Evolutionary conservation across 2,888 invertebrate species (phyloP).

Genomic region (Chrysolina oricalcia): DNA sequence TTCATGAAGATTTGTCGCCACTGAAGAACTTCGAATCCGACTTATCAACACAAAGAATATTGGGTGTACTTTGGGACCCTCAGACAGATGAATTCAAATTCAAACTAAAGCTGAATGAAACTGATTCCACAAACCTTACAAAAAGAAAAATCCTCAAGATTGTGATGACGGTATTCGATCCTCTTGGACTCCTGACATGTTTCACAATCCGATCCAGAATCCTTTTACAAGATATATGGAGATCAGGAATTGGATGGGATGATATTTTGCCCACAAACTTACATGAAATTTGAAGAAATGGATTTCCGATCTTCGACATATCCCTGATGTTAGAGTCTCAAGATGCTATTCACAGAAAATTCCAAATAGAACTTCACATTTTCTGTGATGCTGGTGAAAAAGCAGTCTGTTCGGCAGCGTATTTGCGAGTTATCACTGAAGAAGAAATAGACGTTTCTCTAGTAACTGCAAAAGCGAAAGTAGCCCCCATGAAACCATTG

Average conservation of each 20-base stretch:
- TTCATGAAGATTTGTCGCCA: constrained; percentile 5
- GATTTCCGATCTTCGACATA: background rate
- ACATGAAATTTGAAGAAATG: constrained; percentile 14
- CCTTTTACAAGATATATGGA: constrained; percentile 26
- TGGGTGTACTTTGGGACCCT: background rate
- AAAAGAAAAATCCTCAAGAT: constrained; percentile 24
- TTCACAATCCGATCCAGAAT: constrained; percentile 23
- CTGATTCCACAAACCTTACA: background rate
- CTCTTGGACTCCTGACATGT: constrained; percentile 15
- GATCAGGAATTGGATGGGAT: constrained; percentile 25
- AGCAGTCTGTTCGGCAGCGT: constrained; percentile 1
- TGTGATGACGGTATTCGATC: constrained; percentile 20
- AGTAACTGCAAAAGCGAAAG: constrained; percentile 5
- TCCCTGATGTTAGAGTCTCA: background rate
- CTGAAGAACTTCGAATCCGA: background rate
- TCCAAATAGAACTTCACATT: constrained; percentile 3
- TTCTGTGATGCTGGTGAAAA: constrained; percentile 9
- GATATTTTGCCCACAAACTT: background rate
- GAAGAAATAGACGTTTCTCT: constrained; percentile 10
- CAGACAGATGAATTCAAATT: background rate
- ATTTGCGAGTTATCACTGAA: constrained; percentile 4
- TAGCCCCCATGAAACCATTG: constrained; percentile 8
- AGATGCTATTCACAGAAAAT: constrained; percentile 7
- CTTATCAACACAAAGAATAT: background rate
- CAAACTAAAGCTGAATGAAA: constrained; percentile 9